Percentiles rank a stretch among this genome's conserved stretches.
These are phyloP conservation scores for Cataglyphis rosenhaueri DNA, from an alignment of 2,888 invertebrate species.

Conservation along the genomic window DNA sequence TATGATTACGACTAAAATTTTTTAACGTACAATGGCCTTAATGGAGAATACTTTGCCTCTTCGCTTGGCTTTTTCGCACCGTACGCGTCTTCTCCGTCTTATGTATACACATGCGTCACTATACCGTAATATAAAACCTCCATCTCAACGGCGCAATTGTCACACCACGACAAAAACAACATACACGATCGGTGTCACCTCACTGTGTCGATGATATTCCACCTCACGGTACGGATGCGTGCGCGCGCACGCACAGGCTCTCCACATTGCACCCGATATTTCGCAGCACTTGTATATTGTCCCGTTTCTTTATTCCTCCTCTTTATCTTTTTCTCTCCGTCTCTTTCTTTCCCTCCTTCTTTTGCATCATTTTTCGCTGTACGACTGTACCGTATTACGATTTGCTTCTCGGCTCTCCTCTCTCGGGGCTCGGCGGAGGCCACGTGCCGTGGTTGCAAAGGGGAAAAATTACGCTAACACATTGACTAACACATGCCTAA, in stretches of 20 bases:
- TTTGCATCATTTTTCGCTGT: constrained; percentile 50
- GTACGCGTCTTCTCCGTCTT: neutral
- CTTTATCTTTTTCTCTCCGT: constrained; percentile 51
- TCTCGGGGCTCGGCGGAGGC: constrained; percentile 86
- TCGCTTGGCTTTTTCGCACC: constrained; percentile 23
- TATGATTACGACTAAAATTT: too few relatives aligned
- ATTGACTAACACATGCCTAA: constrained; percentile 82
- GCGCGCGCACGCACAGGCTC: constrained; percentile 56
- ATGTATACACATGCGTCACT: neutral
- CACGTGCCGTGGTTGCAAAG: constrained; percentile 83
- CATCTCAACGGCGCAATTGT: constrained; percentile 45
- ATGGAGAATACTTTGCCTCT: neutral
- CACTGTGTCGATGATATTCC: constrained; percentile 42
- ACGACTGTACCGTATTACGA: constrained; percentile 65
- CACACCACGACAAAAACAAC: constrained; percentile 9
- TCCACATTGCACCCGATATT: constrained; percentile 39
- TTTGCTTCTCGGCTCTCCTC: constrained; percentile 85
- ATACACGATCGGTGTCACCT: constrained; percentile 41
- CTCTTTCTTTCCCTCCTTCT: constrained; percentile 51
- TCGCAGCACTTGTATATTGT: constrained; percentile 51
- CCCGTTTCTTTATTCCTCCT: constrained; percentile 42
- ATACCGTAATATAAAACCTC: constrained; percentile 34
- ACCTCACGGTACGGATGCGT: constrained; percentile 52
- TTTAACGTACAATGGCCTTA: too few relatives aligned
- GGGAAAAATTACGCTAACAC: constrained; percentile 80